Percentiles rank a stretch among this genome's conserved stretches.
Conservation (phyloP, 2,888 invertebrate species). For the Dolichopus griseipennis region DNA sequence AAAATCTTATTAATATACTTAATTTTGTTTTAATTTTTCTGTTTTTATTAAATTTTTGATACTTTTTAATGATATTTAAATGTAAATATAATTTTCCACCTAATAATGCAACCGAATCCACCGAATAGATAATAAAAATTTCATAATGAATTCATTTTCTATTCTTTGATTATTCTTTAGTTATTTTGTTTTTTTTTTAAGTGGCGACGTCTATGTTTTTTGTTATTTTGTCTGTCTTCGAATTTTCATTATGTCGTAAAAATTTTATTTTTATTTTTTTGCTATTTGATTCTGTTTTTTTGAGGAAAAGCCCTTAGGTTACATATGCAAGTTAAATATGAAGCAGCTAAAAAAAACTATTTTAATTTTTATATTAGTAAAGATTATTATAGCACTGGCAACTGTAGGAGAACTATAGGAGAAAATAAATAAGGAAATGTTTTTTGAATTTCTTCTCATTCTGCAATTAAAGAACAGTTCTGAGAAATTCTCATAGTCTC, state of each 20-base stretch:
- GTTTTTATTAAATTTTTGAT: not conserved
- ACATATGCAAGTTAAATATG: not conserved
- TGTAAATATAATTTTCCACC: not conserved
- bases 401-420: no score
- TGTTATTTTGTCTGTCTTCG: not conserved
- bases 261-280: no score
- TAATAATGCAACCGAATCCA: not conserved
- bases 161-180: no score
- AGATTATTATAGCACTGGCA: no score
- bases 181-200: not conserved
- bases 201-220: not conserved
- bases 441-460: no score
- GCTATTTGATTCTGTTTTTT: no score
- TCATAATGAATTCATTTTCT: not conserved
- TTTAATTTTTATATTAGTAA: no score
- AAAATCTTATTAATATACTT: no score
- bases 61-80: not conserved
- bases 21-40: not conserved
- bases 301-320: not conserved
- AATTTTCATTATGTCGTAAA: not conserved
- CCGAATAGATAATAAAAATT: not conserved
- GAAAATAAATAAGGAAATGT: no score
- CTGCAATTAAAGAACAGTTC: no score
- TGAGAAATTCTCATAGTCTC: no score
- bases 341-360: no score